Percentiles rank a stretch among this genome's conserved stretches.
phyloP scores from a whole-genome alignment of 2,113 vertebrate species.

The Cichladusa arquata region DNA sequence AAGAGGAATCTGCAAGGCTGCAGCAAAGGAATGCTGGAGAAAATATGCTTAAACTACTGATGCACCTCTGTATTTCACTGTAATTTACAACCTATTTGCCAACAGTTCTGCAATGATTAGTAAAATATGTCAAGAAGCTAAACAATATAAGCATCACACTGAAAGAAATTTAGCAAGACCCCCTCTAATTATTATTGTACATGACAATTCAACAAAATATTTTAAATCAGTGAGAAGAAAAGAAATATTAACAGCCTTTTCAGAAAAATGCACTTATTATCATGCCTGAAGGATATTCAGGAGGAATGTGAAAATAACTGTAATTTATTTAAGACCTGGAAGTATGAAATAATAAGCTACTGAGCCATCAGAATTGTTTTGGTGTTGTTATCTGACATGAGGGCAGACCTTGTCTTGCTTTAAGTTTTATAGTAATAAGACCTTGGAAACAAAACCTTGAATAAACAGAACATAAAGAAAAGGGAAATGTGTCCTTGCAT shows the following conservation, averaged over 20 bases:
- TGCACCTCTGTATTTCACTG: conserved; percentile 1
- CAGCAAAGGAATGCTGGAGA: conserved; percentile 24
- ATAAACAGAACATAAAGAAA: conserved; percentile 77
- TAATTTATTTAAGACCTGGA: conserved; percentile 77
- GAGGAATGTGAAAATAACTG: conserved; percentile 74
- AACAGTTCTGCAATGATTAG: conserved; percentile 54
- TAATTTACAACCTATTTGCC: conserved; percentile 58
- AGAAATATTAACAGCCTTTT: conserved; percentile 62
- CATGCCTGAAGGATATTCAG: conserved; percentile 72
- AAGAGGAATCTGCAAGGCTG: conserved; percentile 3
- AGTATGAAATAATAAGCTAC: conserved; percentile 79
- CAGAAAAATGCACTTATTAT: conserved; percentile 69
- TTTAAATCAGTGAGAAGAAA: conserved; percentile 62
- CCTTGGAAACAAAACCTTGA: conserved; percentile 85
- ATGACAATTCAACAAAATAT: conserved; percentile 68
- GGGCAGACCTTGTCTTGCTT: conserved; percentile 79
- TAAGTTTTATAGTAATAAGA: conserved; percentile 81
- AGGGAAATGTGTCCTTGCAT: conserved; percentile 81
- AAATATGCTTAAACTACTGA: conserved; percentile 30
- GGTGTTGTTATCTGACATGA: conserved; percentile 77
- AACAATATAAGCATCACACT: conserved; percentile 53
- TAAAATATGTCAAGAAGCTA: conserved; percentile 64
- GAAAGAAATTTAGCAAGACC: conserved; percentile 58
- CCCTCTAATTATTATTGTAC: conserved; percentile 64
- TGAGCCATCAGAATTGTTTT: conserved; percentile 77